Percentiles rank a stretch among this genome's conserved stretches.
phyloP scores from a whole-genome alignment of 1,140 invertebrate genomes.

The Bombus balteatus region DNA sequence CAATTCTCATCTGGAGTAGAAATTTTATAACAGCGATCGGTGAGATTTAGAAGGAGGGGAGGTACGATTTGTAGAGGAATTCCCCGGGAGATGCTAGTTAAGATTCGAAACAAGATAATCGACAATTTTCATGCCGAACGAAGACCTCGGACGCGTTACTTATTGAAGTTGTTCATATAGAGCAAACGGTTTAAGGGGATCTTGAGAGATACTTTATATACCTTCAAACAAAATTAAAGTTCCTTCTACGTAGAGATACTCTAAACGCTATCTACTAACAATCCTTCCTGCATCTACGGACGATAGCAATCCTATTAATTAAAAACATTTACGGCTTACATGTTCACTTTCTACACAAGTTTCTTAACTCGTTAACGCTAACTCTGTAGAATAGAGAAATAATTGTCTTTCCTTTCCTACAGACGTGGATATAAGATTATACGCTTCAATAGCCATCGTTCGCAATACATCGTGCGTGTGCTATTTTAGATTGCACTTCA shows the following conservation, averaged over 20 bases:
- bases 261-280: neutral
- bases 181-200: neutral
- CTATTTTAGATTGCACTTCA: neutral
- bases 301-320: neutral
- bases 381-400: neutral
- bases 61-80: slow-evolving; percentile 1
- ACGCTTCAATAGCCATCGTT: neutral
- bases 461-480: neutral
- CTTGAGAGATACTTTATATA: neutral
- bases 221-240: neutral
- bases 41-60: neutral
- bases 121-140: neutral
- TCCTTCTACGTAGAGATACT: neutral
- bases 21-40: neutral
- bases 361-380: neutral
- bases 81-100: neutral
- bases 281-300: neutral
- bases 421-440: neutral
- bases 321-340: neutral
- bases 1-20: neutral
- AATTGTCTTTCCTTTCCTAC: neutral
- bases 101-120: slow-evolving; percentile 15
- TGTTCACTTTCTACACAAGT: neutral
- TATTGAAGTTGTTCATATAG: neutral
- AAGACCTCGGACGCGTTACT: neutral